A percentile compares a stretch with the other conserved stretches of the same genome.
phyloP scores from a whole-genome alignment of 2,797 vertebrate genomes.

The Xyrichtys novacula region DNA sequence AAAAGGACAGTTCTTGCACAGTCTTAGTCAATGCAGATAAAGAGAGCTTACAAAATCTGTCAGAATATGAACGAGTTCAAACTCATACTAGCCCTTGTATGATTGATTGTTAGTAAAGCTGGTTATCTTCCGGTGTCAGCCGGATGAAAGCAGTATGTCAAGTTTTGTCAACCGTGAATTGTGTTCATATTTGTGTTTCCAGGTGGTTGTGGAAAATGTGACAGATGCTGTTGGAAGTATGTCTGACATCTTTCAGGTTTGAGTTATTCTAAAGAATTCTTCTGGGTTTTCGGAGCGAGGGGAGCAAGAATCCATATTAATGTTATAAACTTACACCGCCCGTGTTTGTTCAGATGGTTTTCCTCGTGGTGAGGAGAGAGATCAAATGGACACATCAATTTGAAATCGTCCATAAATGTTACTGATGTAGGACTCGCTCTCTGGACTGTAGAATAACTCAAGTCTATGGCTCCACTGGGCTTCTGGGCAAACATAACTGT shows the following conservation, averaged over 20 bases:
- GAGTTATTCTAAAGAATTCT: conserved; percentile 79
- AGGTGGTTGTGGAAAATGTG: conserved; percentile 68
- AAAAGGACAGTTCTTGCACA: no score
- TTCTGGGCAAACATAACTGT: conserved; percentile 78
- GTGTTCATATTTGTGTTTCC: conserved; percentile 37
- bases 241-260: conserved; percentile 67
- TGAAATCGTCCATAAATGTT: conserved; percentile 84
- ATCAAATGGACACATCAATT: conserved; percentile 84
- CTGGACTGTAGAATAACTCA: conserved; percentile 82
- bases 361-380: conserved; percentile 74
- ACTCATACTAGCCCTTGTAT: no score
- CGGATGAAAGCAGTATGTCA: background rate
- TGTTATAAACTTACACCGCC: conserved; percentile 80
- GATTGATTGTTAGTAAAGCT: conserved; percentile 5
- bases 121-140: background rate
- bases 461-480: conserved; percentile 78
- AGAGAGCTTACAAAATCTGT: no score
- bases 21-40: no score
- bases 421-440: conserved; percentile 81
- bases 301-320: conserved; percentile 76
- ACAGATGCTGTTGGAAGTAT: conserved; percentile 61
- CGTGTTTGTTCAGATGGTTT: conserved; percentile 88
- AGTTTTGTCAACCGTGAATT: conserved; percentile 28
- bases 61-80: no score
- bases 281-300: conserved; percentile 58